A percentile compares a stretch with the other conserved stretches of the same genome.
These are phyloP conservation scores for Murina feae DNA, from an alignment of 2,113 vertebrate species.

Conservation along the genomic window DNA sequence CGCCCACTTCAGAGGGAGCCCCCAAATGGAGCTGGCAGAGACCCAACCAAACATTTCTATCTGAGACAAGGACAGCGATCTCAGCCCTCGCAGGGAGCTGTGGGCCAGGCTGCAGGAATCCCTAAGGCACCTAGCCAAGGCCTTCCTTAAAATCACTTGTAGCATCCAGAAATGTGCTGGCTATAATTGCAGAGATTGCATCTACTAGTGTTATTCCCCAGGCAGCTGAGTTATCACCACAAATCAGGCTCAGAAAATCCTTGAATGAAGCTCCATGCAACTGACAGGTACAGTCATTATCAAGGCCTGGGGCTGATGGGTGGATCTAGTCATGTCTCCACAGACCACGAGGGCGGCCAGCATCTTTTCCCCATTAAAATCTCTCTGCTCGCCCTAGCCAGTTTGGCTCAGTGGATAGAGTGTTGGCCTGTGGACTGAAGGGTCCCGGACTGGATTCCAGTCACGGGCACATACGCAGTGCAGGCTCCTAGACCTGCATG, in stretches of 20 bases:
- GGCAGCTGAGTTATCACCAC: not conserved
- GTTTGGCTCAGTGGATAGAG: too few relatives aligned
- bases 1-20: not conserved
- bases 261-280: not conserved
- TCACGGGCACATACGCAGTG: too few relatives aligned
- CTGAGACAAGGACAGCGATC: not conserved
- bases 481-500: too few relatives aligned
- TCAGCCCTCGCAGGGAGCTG: not conserved
- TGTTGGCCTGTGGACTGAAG: too few relatives aligned
- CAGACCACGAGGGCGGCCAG: not conserved
- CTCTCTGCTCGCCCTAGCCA: not conserved
- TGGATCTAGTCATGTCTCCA: not conserved
- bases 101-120: not conserved
- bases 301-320: not conserved
- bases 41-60: not conserved
- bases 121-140: not conserved
- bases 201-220: not conserved
- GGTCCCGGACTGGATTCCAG: too few relatives aligned
- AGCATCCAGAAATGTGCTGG: not conserved
- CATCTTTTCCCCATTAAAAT: not conserved
- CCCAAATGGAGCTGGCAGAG: not conserved
- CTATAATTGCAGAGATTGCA: not conserved
- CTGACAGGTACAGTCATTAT: not conserved
- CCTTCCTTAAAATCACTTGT: not conserved
- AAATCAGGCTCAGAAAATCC: slow-evolving; percentile 57